Conservation (phyloP, 2,888 invertebrate species). For the Liposcelis brunnea region DNA sequence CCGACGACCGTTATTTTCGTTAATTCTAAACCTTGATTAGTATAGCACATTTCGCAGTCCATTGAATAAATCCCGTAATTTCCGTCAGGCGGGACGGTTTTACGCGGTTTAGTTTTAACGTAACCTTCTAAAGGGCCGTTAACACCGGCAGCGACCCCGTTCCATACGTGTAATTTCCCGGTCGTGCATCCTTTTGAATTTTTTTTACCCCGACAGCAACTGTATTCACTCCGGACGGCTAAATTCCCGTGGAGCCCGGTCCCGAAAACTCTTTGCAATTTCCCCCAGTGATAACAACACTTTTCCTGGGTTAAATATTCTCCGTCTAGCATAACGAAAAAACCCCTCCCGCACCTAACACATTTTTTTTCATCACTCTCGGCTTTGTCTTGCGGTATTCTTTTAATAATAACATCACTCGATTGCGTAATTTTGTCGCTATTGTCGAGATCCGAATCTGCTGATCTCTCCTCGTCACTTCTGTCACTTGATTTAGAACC, state of each 20-base stretch:
- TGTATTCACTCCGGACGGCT: constrained; percentile 26
- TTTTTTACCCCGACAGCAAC: constrained; percentile 41
- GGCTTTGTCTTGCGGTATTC: neutral
- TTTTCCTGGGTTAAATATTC: constrained; percentile 53
- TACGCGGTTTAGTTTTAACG: constrained; percentile 34
- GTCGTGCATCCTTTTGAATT: constrained; percentile 45
- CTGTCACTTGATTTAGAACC: constrained; percentile 1
- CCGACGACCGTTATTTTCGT: constrained; percentile 74
- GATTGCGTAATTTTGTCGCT: neutral
- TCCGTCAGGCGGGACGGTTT: constrained; percentile 31
- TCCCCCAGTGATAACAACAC: constrained; percentile 84
- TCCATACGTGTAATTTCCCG: constrained; percentile 59
- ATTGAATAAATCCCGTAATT: constrained; percentile 52
- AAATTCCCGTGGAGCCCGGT: constrained; percentile 14
- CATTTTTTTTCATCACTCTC: constrained; percentile 30
- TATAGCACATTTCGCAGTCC: constrained; percentile 97
- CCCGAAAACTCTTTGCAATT: constrained; percentile 36
- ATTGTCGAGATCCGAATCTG: neutral
- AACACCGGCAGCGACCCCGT: constrained; percentile 45
- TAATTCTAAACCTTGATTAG: constrained; percentile 67
- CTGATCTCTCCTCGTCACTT: neutral
- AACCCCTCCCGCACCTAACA: constrained; percentile 53
- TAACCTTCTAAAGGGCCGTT: constrained; percentile 58
- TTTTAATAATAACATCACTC: neutral
- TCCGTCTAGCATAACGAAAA: constrained; percentile 49